Evolutionary conservation across 23 tunicate species (phyloP).

Genomic region (Clavelina lepadiformis): DNA sequence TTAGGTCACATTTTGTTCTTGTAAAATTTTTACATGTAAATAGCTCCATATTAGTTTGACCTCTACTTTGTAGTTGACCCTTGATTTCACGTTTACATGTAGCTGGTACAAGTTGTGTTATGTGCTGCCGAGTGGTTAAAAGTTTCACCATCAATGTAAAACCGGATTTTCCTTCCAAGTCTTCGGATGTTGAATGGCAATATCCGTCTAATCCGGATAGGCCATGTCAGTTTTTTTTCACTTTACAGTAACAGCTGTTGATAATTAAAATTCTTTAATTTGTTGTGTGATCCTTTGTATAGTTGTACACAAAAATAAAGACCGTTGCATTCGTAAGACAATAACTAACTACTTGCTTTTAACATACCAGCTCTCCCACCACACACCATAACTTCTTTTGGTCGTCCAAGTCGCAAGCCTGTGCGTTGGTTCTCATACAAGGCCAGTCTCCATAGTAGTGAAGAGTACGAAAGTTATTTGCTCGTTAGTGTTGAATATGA

Average conservation of each 20-base stretch:
- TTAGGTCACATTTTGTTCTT: too few species aligned
- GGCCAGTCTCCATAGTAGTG: neutral
- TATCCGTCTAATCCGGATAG: neutral
- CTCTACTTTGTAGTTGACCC: too few species aligned
- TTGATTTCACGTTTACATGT: too few species aligned
- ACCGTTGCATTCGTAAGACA: too few species aligned
- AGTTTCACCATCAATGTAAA: neutral
- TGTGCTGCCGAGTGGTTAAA: neutral
- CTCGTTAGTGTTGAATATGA: slow-evolving; percentile 41
- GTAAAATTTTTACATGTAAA: too few species aligned
- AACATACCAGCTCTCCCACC: slow-evolving; percentile 35
- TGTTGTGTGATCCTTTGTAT: too few species aligned
- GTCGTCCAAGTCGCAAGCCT: slow-evolving; percentile 23
- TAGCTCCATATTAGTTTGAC: too few species aligned
- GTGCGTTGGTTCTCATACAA: slow-evolving; percentile 1
- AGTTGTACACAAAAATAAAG: too few species aligned
- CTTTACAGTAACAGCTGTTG: too few species aligned
- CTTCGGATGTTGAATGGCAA: slow-evolving; percentile 1
- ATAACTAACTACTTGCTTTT: too few species aligned
- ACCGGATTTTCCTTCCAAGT: too few species aligned
- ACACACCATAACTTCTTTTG: slow-evolving; percentile 38
- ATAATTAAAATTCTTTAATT: too few species aligned
- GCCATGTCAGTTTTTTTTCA: neutral
- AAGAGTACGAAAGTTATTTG: slow-evolving; percentile 11
- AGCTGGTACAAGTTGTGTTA: neutral